Evolutionary conservation across 2,113 vertebrate genomes (phyloP), one percentile per base, ranked within the genome.

Genomic region (Raja brachyura): DNA sequence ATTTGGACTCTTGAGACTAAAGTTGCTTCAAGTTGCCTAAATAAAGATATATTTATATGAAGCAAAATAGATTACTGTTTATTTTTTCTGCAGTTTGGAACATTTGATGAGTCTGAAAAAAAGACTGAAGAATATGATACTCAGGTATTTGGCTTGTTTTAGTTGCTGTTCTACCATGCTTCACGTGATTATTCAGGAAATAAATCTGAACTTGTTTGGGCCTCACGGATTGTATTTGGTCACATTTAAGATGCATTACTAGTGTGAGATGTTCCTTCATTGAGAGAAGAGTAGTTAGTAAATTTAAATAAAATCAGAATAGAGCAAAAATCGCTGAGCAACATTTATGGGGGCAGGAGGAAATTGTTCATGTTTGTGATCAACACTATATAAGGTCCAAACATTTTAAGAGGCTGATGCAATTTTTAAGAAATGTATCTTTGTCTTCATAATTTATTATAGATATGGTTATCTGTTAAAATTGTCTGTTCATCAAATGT

Each of bases 91-190:
- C 96, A 99, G 99, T 99, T 98, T 94, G 99, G 98, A 93, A 96
- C 98, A 93, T 96, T 95, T 39, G 98, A 95, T 85, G 98, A 99
- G 94, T 99, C 97, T 0, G 99, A 99, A 96, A 97, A 95, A 94
- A 97, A 97, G 95, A 99, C 98, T 0, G 98, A 98, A 94, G 97
- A 98, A 93, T 99, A 99, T 1, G 99, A 99, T 93, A 97, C 98
- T 31, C 97, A 99, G 98, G 99, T 99, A 94, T 95, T 93, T 92
- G 56, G 4, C 28, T 73, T 13, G n/a, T 93, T 63, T 90, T 13
- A 33, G 59, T 0, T 81, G 74, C 28, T 93, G 10, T 56, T 93
- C 10, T 78, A 25, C 28, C 63, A 39, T 77, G 1, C 22, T 93
- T 68, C 16, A 28, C 66, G 48, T 93, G 54, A 1, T 77, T 75